phyloP scores from a whole-genome alignment of 2,797 vertebrate genomes.

The Scleropages formosus region DNA sequence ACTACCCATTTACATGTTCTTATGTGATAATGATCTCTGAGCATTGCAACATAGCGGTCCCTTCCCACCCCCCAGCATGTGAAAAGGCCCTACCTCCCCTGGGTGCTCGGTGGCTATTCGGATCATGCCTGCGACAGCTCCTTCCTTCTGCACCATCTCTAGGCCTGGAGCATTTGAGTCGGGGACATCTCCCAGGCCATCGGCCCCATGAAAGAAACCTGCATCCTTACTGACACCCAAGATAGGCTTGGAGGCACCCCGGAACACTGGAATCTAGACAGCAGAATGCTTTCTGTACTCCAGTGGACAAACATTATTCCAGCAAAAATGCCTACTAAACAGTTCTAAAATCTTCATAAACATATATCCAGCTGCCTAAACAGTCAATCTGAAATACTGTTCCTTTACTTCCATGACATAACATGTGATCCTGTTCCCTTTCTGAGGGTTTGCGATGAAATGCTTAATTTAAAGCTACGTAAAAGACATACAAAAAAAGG shows the following conservation, averaged over 20 bases:
- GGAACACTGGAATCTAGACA: constrained; percentile 71
- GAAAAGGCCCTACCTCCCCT: constrained; percentile 66
- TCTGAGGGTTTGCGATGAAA: no score
- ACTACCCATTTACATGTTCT: not conserved
- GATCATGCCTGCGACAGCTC: constrained; percentile 65
- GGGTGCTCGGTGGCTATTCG: constrained; percentile 65
- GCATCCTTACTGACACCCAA: constrained; percentile 52
- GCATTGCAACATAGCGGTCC: not conserved
- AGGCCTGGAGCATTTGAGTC: constrained; percentile 60
- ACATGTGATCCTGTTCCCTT: no score
- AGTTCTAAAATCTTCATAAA: no score
- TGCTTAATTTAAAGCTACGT: no score
- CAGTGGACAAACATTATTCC: no score
- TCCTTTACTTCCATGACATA: no score
- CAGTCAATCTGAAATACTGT: no score
- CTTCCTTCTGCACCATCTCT: constrained; percentile 64
- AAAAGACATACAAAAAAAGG: no score
- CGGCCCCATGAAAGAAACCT: constrained; percentile 62
- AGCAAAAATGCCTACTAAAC: no score
- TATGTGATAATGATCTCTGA: not conserved
- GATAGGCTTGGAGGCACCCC: constrained; percentile 59
- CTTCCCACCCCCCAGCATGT: constrained; percentile 63
- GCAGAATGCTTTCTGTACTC: not conserved
- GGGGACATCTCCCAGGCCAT: constrained; percentile 71
- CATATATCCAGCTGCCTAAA: no score